These are phyloP conservation scores for Styela clava DNA, from an alignment of 23 tunicate genomes.

Conservation along the genomic window DNA sequence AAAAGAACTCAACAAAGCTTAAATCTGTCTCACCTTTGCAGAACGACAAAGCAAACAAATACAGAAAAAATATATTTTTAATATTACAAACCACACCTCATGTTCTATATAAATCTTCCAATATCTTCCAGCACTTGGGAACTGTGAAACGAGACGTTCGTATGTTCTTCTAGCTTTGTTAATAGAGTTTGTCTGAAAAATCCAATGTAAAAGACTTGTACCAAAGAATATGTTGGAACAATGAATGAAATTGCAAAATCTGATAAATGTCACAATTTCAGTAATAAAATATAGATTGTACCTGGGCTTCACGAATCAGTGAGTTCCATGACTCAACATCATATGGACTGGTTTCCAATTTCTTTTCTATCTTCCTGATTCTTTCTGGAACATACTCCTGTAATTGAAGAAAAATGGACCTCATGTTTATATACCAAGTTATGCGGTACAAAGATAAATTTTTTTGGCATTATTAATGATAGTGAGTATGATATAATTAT, in stretches of 20 bases:
- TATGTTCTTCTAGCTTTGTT: conserved; percentile 80
- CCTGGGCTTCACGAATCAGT: conserved; percentile 97
- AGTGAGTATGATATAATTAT: too few species aligned
- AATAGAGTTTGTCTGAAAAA: conserved; percentile 64
- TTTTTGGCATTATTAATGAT: too few species aligned
- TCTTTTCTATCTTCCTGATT: conserved; percentile 53
- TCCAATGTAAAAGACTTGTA: too few species aligned
- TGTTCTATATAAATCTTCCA: conserved; percentile 98
- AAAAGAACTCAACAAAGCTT: too few species aligned
- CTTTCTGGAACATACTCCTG: conserved; percentile 78
- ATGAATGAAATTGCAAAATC: too few species aligned
- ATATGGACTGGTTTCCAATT: conserved; percentile 44
- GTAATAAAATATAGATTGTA: too few species aligned
- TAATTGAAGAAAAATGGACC: not conserved
- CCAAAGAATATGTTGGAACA: too few species aligned
- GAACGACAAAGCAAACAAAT: too few species aligned
- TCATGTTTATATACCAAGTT: too few species aligned
- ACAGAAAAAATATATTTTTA: not conserved
- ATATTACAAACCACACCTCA: conserved; percentile 46
- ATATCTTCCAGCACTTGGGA: conserved; percentile 91
- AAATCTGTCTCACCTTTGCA: too few species aligned
- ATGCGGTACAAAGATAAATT: too few species aligned
- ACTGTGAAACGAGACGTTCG: conserved; percentile 78
- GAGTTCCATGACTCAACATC: conserved; percentile 90
- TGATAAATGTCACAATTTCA: too few species aligned